A percentile compares a stretch with the other conserved stretches of the same genome.
phyloP scores from a whole-genome alignment of 2,113 vertebrate species.

The Burhinus bistriatus region DNA sequence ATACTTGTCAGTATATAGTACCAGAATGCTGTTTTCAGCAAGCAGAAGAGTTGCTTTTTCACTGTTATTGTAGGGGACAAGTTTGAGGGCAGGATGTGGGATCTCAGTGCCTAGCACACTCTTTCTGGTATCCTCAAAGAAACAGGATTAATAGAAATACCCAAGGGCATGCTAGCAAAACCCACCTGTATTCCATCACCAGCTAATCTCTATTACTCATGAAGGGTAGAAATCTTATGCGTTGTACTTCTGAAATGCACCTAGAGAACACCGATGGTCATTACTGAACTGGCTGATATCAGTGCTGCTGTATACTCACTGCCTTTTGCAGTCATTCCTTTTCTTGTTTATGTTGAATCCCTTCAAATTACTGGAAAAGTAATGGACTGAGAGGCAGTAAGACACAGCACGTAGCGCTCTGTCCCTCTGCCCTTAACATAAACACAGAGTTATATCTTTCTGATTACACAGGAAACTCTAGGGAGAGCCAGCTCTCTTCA shows the following conservation, averaged over 20 bases:
- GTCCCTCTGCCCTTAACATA: not conserved
- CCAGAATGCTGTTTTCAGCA: not conserved
- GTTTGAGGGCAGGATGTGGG: not conserved
- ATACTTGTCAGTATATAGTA: not conserved
- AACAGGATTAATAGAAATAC: constrained; percentile 5
- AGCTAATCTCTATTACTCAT: not conserved
- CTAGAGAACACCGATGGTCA: fast-evolving
- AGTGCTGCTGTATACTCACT: not conserved
- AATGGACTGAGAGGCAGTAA: not conserved
- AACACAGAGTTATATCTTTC: not conserved
- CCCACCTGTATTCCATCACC: not conserved
- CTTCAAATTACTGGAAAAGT: not conserved
- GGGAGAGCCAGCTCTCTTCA: not conserved
- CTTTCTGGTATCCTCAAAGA: not conserved
- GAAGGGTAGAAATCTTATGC: not conserved
- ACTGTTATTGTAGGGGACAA: not conserved
- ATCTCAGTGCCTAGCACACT: not conserved
- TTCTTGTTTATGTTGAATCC: not conserved
- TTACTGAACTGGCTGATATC: not conserved
- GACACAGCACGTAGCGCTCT: not conserved
- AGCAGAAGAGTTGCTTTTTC: not conserved
- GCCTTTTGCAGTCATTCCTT: not conserved
- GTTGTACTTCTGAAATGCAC: not conserved
- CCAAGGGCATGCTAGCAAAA: constrained; percentile 16
- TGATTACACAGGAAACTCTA: not conserved